Evolutionary conservation across 2,888 invertebrate species (phyloP).

Genomic region (Bembecia ichneumoniformis): DNA sequence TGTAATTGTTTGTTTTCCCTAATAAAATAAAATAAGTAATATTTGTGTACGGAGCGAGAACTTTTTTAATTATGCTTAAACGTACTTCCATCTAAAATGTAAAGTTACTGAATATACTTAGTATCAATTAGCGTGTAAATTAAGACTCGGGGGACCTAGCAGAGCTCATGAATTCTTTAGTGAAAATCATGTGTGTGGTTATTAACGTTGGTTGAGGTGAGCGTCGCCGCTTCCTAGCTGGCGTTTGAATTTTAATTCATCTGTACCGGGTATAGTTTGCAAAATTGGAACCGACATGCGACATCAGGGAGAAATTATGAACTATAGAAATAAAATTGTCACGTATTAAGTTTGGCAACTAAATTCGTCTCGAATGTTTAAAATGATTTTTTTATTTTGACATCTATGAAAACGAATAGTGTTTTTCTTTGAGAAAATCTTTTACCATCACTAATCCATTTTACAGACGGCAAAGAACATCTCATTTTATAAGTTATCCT

Average conservation of each 20-base stretch:
- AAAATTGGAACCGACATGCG: not conserved
- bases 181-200: not conserved
- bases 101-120: not conserved
- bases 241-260: not conserved
- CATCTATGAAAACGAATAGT: too few relatives aligned
- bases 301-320: not conserved
- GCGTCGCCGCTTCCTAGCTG: not conserved
- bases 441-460: too few relatives aligned
- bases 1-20: too few relatives aligned
- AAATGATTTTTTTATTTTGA: too few relatives aligned
- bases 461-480: too few relatives aligned
- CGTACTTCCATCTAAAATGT: not conserved
- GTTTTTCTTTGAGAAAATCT: too few relatives aligned
- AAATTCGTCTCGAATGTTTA: too few relatives aligned
- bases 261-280: not conserved
- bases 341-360: too few relatives aligned
- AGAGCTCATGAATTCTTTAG: not conserved
- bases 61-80: not conserved
- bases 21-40: too few relatives aligned
- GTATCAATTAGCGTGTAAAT: not conserved
- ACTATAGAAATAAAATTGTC: too few relatives aligned
- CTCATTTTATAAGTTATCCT: too few relatives aligned
- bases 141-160: not conserved
- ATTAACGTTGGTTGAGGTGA: not conserved
- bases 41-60: not conserved